Evolutionary conservation across 2,113 vertebrate species (phyloP), one percentile per base, ranked within the genome.

Genomic region (Anhinga anhinga): DNA sequence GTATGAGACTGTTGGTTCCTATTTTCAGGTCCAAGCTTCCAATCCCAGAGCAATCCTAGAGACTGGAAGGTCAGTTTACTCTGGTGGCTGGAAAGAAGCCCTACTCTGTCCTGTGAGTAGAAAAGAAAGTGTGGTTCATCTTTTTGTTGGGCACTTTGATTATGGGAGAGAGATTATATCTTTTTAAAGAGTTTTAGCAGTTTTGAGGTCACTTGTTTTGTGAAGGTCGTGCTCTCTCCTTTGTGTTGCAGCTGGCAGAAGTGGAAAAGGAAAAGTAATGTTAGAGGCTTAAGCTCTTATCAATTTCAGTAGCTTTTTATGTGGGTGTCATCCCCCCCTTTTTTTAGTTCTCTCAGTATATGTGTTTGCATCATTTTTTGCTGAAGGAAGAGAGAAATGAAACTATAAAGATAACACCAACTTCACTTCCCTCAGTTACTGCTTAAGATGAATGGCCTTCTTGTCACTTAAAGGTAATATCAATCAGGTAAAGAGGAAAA

Each of bases 21-120:
- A 18, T 58, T 70, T 86, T 71, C 81, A 87, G 32, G 69, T 94
- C n/a, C 38, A 71, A 38, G 42, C 86, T 93, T 89, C 56, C 47
- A 87, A 30, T 71, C 18, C 30, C 36, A 69, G 62, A 16, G 44
- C 44, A 44, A 44, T 44, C 15, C 44, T 44, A 17, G 44, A 61
- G 70, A 63, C 72, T 84, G 73, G 69, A 89, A 93, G 63, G 78
- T 93, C 76, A 78, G 42, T 87, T 95, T 78, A 73, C n/a, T 87
- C 14, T 93, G 26, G 42, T 84, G 63, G 73, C 91, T 93, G 65
- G 59, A 63, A 88, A 85, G 77, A 82, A 87, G 44, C 40, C 27
- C 42, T 82, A 16, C n/a, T 81, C 22, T 82, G 69, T 74, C 55
- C 69, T 89, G 38, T 59, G 61, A 87, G 65, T 72, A 85, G 84